A percentile compares a stretch with the other conserved stretches of the same genome.
These are phyloP conservation scores for Actinernus sp. DNA, from an alignment of 92 coral and sea anemone genomes.

Conservation along the genomic window DNA sequence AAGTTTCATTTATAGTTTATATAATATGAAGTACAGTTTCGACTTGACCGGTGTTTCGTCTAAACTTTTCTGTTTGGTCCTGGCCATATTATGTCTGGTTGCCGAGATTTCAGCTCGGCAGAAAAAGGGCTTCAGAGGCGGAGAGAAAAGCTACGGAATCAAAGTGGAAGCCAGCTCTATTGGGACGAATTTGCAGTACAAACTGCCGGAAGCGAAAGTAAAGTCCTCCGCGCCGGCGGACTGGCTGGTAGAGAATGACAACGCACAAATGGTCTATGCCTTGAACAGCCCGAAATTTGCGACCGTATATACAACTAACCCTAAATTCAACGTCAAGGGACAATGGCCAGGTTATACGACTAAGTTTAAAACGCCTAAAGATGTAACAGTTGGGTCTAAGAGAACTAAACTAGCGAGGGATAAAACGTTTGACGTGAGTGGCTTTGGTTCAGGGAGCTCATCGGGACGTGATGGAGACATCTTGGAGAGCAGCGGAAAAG, in stretches of 20 bases:
- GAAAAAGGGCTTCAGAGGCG: slow-evolving; percentile 84
- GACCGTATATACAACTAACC: slow-evolving; percentile 61
- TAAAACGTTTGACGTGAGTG: too few species aligned
- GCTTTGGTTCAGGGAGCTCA: too few species aligned
- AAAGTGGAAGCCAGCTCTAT: slow-evolving; percentile 79
- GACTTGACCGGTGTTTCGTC: too few species aligned
- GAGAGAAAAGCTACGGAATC: slow-evolving; percentile 77
- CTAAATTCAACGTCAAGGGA: slow-evolving; percentile 88
- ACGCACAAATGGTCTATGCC: slow-evolving; percentile 76
- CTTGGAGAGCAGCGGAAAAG: too few species aligned
- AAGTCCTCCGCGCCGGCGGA: slow-evolving; percentile 70
- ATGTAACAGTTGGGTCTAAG: slow-evolving; percentile 70
- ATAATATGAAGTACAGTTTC: too few species aligned
- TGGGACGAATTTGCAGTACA: slow-evolving; percentile 82
- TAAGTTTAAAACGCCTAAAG: slow-evolving; percentile 71
- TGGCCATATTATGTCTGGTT: slow-evolving; percentile 17
- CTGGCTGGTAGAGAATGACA: slow-evolving; percentile 90
- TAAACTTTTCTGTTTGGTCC: not conserved
- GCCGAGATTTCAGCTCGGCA: slow-evolving; percentile 6
- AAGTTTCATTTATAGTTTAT: too few species aligned
- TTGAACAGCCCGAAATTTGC: slow-evolving; percentile 77
- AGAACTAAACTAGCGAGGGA: slow-evolving; percentile 35
- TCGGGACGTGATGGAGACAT: too few species aligned
- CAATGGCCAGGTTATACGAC: slow-evolving; percentile 84
- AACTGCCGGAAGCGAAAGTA: slow-evolving; percentile 83